Conservation (phyloP, 2,888 invertebrate species). For the Lithodes maja region DNA sequence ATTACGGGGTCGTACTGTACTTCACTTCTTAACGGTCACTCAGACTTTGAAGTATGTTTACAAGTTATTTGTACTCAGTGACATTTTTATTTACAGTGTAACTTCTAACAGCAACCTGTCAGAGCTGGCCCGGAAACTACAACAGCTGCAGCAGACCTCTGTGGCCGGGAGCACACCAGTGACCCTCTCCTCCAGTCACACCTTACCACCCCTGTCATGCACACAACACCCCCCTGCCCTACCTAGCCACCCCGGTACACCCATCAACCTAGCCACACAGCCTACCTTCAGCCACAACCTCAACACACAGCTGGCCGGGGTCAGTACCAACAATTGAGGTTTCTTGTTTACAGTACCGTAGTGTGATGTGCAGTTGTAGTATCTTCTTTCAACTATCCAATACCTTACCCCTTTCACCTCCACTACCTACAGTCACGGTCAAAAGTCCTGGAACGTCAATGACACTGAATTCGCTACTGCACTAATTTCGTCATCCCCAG, state of each 20-base stretch:
- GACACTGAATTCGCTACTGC: too few relatives aligned
- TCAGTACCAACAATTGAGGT: conserved; percentile 26
- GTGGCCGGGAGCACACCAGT: conserved; percentile 9
- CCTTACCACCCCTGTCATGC: conserved; percentile 30
- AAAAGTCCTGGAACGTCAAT: too few relatives aligned
- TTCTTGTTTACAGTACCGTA: too few relatives aligned
- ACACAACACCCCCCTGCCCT: conserved; percentile 15
- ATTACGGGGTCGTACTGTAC: too few relatives aligned
- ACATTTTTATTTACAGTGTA: conserved; percentile 35
- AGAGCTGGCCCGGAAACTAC: conserved; percentile 55
- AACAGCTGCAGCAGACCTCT: conserved; percentile 38
- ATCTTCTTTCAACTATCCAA: too few relatives aligned
- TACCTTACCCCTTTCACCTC: too few relatives aligned
- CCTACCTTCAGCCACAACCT: conserved; percentile 66
- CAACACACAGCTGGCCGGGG: conserved; percentile 63
- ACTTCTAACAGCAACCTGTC: conserved; percentile 62
- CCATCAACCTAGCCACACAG: conserved; percentile 40
- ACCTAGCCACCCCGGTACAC: conserved; percentile 59
- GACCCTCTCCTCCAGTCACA: conserved; percentile 36
- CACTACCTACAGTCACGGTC: too few relatives aligned
- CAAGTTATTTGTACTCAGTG: too few relatives aligned
- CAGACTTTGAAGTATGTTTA: too few relatives aligned
- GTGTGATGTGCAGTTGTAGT: too few relatives aligned
- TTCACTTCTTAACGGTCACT: too few relatives aligned
- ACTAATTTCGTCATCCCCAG: too few relatives aligned